Percentiles rank a stretch among this genome's conserved stretches.
Conservation (phyloP, 2,113 vertebrate species). For the Catharus minimus region DNA sequence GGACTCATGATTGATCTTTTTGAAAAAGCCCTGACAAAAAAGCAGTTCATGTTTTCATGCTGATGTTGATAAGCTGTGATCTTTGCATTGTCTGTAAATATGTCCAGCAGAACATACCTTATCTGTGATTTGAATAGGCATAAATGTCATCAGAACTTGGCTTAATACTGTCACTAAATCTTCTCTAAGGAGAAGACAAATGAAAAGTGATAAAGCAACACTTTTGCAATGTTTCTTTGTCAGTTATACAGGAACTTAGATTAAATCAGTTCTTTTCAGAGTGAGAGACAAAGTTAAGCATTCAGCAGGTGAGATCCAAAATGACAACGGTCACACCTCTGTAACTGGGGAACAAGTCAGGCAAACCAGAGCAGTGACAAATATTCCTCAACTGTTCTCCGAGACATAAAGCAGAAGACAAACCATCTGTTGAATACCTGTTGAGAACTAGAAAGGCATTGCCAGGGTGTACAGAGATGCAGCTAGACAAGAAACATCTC, state of each 20-base stretch:
- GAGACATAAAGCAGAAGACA: neutral
- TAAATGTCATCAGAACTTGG: neutral
- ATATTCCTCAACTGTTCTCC: neutral
- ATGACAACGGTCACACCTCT: fast-evolving
- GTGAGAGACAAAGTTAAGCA: neutral
- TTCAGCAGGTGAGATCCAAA: neutral
- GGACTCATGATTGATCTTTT: neutral
- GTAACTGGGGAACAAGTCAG: neutral
- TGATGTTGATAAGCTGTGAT: neutral
- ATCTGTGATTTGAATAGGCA: neutral
- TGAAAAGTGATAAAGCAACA: neutral
- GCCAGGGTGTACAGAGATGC: neutral
- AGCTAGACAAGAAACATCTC: neutral
- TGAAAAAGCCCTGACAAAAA: neutral
- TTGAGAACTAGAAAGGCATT: neutral
- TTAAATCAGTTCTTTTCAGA: neutral
- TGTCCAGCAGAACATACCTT: neutral
- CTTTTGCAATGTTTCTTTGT: neutral
- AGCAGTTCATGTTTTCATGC: neutral
- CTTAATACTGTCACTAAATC: neutral
- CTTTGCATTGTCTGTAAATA: neutral
- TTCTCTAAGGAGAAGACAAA: neutral
- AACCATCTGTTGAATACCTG: neutral
- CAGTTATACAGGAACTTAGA: neutral
- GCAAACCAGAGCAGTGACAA: neutral